Conservation (phyloP, 2,888 invertebrate genomes). For the Catonia carolina region DNA sequence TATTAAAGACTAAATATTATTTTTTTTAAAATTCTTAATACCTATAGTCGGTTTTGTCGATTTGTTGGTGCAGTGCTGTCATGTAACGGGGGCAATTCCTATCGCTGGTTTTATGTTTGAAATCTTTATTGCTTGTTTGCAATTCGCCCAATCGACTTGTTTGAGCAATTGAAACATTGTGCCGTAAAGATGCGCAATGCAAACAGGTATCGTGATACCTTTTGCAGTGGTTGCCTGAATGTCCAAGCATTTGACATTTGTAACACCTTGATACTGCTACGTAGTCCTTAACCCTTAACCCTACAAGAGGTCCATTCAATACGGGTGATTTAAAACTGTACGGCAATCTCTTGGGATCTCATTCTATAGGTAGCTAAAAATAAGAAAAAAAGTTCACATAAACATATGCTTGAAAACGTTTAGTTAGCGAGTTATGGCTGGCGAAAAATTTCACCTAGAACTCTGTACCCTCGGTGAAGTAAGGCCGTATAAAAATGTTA, state of each 20-base stretch:
- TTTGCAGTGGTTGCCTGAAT: constrained; percentile 23
- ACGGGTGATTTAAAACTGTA: too few relatives aligned
- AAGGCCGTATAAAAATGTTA: too few relatives aligned
- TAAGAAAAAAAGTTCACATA: too few relatives aligned
- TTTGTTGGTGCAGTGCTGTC: neutral
- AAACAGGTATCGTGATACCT: constrained; percentile 13
- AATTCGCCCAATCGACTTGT: neutral
- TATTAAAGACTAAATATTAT: too few relatives aligned
- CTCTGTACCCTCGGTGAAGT: too few relatives aligned
- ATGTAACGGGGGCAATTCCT: neutral
- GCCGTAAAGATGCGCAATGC: constrained; percentile 18
- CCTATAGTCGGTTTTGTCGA: neutral
- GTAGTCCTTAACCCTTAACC: constrained; percentile 25
- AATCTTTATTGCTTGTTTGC: neutral
- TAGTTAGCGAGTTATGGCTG: too few relatives aligned
- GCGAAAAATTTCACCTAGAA: too few relatives aligned
- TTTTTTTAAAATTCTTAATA: neutral
- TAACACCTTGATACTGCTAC: constrained; percentile 26
- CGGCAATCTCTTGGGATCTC: too few relatives aligned
- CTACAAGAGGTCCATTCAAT: constrained; percentile 26
- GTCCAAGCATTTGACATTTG: constrained; percentile 30
- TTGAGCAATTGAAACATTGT: neutral
- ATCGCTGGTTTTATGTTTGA: neutral
- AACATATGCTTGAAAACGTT: too few relatives aligned
- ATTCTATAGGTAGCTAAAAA: too few relatives aligned